Evolutionary conservation across 1,140 invertebrate species (phyloP).

Genomic region (Temnothorax longispinosus): DNA sequence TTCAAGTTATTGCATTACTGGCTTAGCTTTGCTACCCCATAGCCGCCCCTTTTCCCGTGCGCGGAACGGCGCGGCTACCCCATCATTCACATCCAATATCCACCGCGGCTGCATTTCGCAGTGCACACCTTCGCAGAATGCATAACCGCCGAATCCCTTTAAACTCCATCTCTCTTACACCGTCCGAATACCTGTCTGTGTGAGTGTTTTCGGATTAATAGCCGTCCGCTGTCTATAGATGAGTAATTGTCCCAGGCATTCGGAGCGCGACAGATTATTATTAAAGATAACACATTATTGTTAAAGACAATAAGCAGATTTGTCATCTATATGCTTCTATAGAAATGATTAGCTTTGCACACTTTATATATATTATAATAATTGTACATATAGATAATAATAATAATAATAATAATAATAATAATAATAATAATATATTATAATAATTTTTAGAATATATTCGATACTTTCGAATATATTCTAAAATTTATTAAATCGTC

Average conservation of each 20-base stretch:
- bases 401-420: too few species aligned
- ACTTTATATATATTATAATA: too few species aligned
- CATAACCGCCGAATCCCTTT: constrained; percentile 76
- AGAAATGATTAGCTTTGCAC: background rate
- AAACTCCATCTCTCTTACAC: constrained; percentile 60
- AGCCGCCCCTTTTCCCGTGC: constrained; percentile 66
- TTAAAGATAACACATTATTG: background rate
- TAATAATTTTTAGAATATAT: too few species aligned
- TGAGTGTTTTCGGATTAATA: background rate
- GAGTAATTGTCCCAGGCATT: background rate
- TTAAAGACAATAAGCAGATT: background rate
- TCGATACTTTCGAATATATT: background rate
- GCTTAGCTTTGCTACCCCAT: constrained; percentile 82
- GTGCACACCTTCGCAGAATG: constrained; percentile 77
- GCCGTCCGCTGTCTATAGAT: background rate
- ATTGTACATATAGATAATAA: too few species aligned
- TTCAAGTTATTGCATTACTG: constrained; percentile 85
- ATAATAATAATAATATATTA: too few species aligned
- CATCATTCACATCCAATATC: constrained; percentile 80
- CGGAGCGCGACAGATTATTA: background rate
- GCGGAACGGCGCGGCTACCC: constrained; percentile 56
- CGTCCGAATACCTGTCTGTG: background rate
- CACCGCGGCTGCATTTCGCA: constrained; percentile 76
- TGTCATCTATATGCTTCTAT: background rate
- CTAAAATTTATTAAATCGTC: background rate